Percentiles rank a stretch among this genome's conserved stretches.
These are phyloP conservation scores for Epistrophe grossulariae DNA, from an alignment of 2,888 invertebrate genomes.

Conservation along the genomic window DNA sequence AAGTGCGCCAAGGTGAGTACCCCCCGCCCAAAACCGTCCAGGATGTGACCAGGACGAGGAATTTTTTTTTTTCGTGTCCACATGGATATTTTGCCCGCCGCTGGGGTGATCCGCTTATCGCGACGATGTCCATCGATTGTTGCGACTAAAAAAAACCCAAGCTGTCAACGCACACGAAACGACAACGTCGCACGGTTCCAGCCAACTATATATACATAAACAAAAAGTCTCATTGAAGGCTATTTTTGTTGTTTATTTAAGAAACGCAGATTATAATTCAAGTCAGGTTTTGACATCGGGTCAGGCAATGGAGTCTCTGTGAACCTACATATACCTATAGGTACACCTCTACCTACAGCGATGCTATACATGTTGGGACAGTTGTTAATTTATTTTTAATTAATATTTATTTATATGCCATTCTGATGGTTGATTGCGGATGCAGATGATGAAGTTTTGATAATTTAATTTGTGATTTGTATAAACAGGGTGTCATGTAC, in stretches of 20 bases:
- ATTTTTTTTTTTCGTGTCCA: slow-evolving; percentile 25
- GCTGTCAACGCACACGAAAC: slow-evolving; percentile 73
- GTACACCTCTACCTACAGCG: slow-evolving; percentile 64
- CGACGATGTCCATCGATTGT: slow-evolving; percentile 73
- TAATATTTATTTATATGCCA: slow-evolving; percentile 66
- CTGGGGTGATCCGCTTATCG: slow-evolving; percentile 72
- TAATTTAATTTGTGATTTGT: slow-evolving; percentile 62
- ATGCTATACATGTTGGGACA: slow-evolving; percentile 66
- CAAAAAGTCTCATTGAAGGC: slow-evolving; percentile 58
- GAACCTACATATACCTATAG: too few relatives aligned
- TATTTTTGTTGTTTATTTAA: slow-evolving; percentile 65
- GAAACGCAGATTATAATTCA: slow-evolving; percentile 59
- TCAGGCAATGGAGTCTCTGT: slow-evolving; percentile 18
- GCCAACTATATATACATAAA: neutral
- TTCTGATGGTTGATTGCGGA: slow-evolving; percentile 28
- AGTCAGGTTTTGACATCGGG: slow-evolving; percentile 45
- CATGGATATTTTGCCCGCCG: slow-evolving; percentile 56
- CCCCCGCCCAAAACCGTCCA: slow-evolving; percentile 1
- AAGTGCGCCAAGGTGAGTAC: slow-evolving; percentile 59
- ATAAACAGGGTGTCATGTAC: neutral
- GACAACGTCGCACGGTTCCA: slow-evolving; percentile 34
- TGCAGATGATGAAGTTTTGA: slow-evolving; percentile 41
- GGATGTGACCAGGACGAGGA: slow-evolving; percentile 31
- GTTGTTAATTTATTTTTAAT: slow-evolving; percentile 75
- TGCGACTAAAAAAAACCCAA: slow-evolving; percentile 40